These are phyloP conservation scores for Slavum lentiscoides DNA, from an alignment of 2,888 invertebrate genomes.

Conservation along the genomic window DNA sequence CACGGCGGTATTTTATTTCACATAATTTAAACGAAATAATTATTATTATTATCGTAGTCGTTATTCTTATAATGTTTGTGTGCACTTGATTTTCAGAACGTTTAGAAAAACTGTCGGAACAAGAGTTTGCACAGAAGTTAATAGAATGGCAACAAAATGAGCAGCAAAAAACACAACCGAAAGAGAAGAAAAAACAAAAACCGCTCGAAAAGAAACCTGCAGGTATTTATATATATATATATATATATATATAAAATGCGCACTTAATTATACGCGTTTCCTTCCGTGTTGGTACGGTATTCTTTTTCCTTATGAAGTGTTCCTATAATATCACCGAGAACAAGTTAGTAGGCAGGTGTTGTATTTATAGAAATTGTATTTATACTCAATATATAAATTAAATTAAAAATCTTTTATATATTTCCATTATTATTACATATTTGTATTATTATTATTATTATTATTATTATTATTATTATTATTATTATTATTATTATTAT, in stretches of 20 bases:
- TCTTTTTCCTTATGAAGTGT: background rate
- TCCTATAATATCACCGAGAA: no score
- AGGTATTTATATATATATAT: conserved; percentile 15
- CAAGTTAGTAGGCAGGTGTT: no score
- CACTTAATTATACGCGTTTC: background rate
- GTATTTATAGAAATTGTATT: no score
- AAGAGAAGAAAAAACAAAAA: conserved; percentile 22
- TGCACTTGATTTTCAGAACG: conserved; percentile 14
- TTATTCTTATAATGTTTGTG: background rate
- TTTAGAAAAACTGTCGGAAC: conserved; percentile 28
- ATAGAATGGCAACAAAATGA: conserved; percentile 36
- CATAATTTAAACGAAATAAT: background rate
- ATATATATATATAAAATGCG: background rate
- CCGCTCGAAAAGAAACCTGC: background rate
- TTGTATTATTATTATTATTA: no score
- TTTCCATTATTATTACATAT: no score
- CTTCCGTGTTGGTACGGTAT: no score
- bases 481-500: no score
- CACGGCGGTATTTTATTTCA: no score
- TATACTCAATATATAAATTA: no score
- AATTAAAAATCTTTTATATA: no score
- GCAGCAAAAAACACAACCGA: conserved; percentile 20
- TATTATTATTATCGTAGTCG: background rate
- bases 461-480: no score
- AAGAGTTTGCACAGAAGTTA: conserved; percentile 28